Conservation (phyloP, 2,113 vertebrate genomes). For the Cryptomyrus ogoouensis region DNA sequence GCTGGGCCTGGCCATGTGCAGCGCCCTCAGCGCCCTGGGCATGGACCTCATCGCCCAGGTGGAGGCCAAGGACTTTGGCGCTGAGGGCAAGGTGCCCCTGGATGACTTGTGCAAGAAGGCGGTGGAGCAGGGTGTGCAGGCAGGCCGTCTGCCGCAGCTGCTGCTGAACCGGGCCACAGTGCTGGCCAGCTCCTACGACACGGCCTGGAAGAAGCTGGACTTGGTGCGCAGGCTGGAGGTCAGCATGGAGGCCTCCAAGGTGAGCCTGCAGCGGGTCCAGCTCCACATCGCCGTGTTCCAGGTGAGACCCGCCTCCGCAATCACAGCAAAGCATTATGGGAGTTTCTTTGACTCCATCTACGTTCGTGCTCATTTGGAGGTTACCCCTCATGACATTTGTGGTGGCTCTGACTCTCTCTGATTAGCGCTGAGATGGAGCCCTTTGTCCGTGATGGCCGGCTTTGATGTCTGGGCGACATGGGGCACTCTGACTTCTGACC, state of each 20-base stretch:
- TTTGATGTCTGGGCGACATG: not conserved
- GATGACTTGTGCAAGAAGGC: slow-evolving; percentile 94
- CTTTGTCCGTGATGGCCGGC: not conserved
- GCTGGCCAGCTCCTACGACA: slow-evolving; percentile 86
- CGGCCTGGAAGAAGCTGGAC: slow-evolving; percentile 94
- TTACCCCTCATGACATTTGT: not conserved
- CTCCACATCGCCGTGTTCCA: slow-evolving; percentile 95
- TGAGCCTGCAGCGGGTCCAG: slow-evolving; percentile 87
- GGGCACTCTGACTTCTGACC: not conserved
- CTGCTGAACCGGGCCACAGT: slow-evolving; percentile 89
- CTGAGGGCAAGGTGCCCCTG: slow-evolving; percentile 88
- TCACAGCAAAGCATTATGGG: not conserved
- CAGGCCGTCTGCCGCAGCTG: slow-evolving; percentile 77
- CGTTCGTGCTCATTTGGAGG: not conserved
- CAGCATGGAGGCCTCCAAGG: slow-evolving; percentile 83
- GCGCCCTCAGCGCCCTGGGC: slow-evolving; percentile 82
- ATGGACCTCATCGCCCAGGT: slow-evolving; percentile 88
- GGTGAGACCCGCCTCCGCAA: slow-evolving; percentile 50
- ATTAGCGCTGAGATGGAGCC: not conserved
- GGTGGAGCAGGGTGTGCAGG: slow-evolving; percentile 83
- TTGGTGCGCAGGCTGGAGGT: slow-evolving; percentile 82
- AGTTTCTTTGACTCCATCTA: not conserved
- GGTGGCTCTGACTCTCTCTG: not conserved
- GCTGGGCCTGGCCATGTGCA: slow-evolving; percentile 84
- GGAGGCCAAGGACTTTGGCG: slow-evolving; percentile 92